A percentile compares a stretch with the other conserved stretches of the same genome.
Evolutionary conservation across 2,888 invertebrate genomes (phyloP).

Genomic region (Orchestes rusci): DNA sequence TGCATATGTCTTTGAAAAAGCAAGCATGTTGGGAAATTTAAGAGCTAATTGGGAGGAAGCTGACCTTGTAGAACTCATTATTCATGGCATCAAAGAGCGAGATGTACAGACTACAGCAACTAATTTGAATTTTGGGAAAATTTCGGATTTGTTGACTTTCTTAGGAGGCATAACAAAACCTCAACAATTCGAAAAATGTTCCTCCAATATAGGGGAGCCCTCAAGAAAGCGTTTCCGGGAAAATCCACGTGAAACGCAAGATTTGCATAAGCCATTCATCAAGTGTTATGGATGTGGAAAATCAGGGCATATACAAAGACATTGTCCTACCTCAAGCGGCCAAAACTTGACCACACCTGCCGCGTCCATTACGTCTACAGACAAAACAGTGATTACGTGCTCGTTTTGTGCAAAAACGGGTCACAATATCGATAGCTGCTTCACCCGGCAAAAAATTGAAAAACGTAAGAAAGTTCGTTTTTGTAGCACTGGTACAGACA

Average conservation of each 20-base stretch:
- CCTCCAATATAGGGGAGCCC: conserved; percentile 3
- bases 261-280: neutral
- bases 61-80: conserved; percentile 26
- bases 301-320: conserved; percentile 5
- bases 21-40: conserved; percentile 23
- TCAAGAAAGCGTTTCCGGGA: conserved; percentile 7
- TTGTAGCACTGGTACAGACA: conserved; percentile 6
- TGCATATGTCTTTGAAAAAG: conserved; percentile 27
- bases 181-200: neutral
- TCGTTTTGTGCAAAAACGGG: conserved; percentile 10
- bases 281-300: neutral
- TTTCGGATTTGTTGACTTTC: conserved; percentile 24
- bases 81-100: neutral
- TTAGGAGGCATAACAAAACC: conserved; percentile 13
- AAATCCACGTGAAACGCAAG: conserved; percentile 1
- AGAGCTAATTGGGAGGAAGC: conserved; percentile 24
- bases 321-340: neutral
- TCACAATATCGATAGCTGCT: conserved; percentile 4
- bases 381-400: conserved; percentile 6
- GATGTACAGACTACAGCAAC: conserved; percentile 19
- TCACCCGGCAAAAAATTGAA: conserved; percentile 3
- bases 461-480: conserved; percentile 8
- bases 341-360: conserved; percentile 3
- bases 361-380: neutral
- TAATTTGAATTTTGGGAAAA: conserved; percentile 17